Conservation (phyloP, 2,113 vertebrate genomes). For the Elgaria multicarinata region DNA sequence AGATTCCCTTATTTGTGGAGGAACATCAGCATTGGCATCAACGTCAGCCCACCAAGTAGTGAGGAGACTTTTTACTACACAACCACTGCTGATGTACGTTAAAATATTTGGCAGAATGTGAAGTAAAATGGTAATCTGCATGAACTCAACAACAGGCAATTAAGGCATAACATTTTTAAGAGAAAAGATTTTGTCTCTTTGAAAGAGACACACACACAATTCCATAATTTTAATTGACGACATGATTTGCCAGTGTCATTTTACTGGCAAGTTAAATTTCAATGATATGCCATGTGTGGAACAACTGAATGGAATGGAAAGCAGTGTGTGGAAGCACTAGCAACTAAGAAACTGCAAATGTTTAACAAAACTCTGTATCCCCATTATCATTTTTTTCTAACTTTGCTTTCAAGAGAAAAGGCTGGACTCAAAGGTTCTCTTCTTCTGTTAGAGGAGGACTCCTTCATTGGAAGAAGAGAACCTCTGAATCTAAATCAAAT, state of each 20-base stretch:
- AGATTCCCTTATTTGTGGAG: neutral
- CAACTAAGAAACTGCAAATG: neutral
- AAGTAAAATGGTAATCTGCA: neutral
- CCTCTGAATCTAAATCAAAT: neutral
- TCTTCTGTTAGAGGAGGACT: neutral
- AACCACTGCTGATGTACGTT: neutral
- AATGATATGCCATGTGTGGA: neutral
- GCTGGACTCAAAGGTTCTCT: neutral
- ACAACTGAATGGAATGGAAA: neutral
- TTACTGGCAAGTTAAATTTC: neutral
- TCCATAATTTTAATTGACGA: neutral
- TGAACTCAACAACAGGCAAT: neutral
- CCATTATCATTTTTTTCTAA: neutral
- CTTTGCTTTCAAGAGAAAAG: neutral
- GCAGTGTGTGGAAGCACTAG: neutral
- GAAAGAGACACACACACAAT: neutral
- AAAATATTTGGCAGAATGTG: neutral
- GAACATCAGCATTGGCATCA: neutral
- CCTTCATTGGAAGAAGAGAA: neutral
- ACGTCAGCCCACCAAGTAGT: neutral
- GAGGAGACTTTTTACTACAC: neutral
- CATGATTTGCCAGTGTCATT: neutral
- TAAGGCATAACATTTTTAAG: neutral
- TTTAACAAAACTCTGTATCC: neutral
- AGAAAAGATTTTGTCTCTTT: neutral